Percentiles rank a stretch among this genome's conserved stretches.
These are phyloP conservation scores for Lucilia sericata DNA, from an alignment of 1,140 invertebrate species.

Conservation along the genomic window DNA sequence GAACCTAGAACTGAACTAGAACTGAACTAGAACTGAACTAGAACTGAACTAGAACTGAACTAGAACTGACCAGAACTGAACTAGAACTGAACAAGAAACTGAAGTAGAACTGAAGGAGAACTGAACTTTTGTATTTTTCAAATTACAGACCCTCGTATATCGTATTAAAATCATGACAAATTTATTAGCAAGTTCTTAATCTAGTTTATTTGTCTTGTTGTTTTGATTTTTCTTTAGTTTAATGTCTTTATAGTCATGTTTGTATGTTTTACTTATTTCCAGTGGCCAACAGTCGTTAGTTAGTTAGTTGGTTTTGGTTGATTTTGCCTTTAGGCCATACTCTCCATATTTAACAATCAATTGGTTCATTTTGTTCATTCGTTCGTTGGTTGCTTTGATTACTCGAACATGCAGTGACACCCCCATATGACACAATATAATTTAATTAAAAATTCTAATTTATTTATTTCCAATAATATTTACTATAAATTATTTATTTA, in stretches of 20 bases:
- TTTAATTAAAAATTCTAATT: slow-evolving; percentile 38
- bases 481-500: not conserved
- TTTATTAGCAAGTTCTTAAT: not conserved
- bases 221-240: too few species aligned
- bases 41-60: too few species aligned
- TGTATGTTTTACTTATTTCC: not conserved
- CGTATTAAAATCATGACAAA: too few species aligned
- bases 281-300: not conserved
- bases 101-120: too few species aligned
- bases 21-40: too few species aligned
- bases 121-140: too few species aligned
- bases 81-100: too few species aligned
- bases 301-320: not conserved
- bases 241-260: too few species aligned
- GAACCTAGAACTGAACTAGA: too few species aligned
- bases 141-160: too few species aligned
- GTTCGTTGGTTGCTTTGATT: not conserved
- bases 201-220: not conserved
- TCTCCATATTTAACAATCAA: slow-evolving; percentile 15
- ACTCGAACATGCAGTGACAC: slow-evolving; percentile 26
- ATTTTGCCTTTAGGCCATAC: slow-evolving; percentile 2
- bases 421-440: slow-evolving; percentile 36
- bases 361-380: not conserved
- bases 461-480: slow-evolving; percentile 29
- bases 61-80: too few species aligned